phyloP scores from a whole-genome alignment of 2,888 invertebrate species.

The Dendrolimus houi region DNA sequence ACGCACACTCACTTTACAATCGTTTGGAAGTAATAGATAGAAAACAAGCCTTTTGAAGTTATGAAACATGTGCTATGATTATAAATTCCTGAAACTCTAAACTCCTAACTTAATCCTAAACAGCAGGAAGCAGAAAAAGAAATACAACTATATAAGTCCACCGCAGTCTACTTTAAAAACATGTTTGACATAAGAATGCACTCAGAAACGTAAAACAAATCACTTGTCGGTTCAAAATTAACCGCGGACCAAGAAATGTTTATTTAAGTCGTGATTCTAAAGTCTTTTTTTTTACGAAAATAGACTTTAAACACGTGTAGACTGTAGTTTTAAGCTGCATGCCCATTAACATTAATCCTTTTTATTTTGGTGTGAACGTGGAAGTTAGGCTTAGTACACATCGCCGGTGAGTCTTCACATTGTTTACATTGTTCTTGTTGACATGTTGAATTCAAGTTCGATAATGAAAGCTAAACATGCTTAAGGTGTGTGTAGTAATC shows the following conservation, averaged over 20 bases:
- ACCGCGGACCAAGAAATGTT: constrained; percentile 35
- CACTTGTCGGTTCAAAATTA: constrained; percentile 44
- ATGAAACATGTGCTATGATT: too few relatives aligned
- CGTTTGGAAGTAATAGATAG: too few relatives aligned
- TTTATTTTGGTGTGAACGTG: constrained; percentile 30
- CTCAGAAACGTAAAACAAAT: constrained; percentile 35
- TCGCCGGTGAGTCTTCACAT: constrained; percentile 1
- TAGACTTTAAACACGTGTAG: constrained; percentile 48
- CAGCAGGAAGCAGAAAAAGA: constrained; percentile 6
- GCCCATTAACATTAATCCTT: constrained; percentile 62
- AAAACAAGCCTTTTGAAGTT: too few relatives aligned
- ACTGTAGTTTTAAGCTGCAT: constrained; percentile 34
- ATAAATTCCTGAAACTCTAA: too few relatives aligned
- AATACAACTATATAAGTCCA: not conserved
- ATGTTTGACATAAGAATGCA: constrained; percentile 34
- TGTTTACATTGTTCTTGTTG: constrained; percentile 5
- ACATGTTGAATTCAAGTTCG: too few relatives aligned
- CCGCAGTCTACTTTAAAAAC: constrained; percentile 17
- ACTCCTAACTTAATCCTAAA: not conserved
- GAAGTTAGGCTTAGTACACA: not conserved
- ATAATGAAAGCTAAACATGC: too few relatives aligned
- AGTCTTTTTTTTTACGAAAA: not conserved
- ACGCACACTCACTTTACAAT: too few relatives aligned
- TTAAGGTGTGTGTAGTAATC: too few relatives aligned
- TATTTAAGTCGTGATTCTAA: constrained; percentile 30